Conservation (phyloP, 1,140 invertebrate genomes). For the Psilanteris sp. region DNA sequence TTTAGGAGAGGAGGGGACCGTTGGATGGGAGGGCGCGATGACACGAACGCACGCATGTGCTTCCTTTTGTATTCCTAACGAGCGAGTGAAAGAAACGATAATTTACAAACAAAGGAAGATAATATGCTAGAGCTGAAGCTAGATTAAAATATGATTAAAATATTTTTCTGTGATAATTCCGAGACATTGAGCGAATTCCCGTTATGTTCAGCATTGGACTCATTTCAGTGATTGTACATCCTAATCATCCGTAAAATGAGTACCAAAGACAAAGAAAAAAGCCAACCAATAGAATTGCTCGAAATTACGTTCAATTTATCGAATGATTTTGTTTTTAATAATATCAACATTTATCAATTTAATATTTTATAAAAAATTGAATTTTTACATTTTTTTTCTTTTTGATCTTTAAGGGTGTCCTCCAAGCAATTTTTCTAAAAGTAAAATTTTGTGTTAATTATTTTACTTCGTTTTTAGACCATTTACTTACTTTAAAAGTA, state of each 20-base stretch:
- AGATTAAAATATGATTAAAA: slow-evolving; percentile 73
- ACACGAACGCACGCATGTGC: slow-evolving; percentile 42
- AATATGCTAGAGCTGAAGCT: slow-evolving; percentile 47
- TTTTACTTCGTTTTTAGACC: too few relatives aligned
- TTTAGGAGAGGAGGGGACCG: slow-evolving; percentile 18
- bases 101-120: slow-evolving; percentile 35
- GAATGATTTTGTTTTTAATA: too few relatives aligned
- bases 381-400: too few relatives aligned
- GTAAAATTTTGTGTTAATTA: too few relatives aligned
- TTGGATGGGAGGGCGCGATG: slow-evolving; percentile 47
- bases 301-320: too few relatives aligned
- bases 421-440: too few relatives aligned
- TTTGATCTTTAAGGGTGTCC: too few relatives aligned
- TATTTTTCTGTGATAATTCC: slow-evolving; percentile 79
- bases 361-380: too few relatives aligned
- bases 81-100: slow-evolving; percentile 30
- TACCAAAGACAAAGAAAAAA: slow-evolving; percentile 21
- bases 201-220: slow-evolving; percentile 54
- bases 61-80: slow-evolving; percentile 63
- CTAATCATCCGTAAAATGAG: too few relatives aligned
- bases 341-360: too few relatives aligned
- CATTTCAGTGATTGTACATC: slow-evolving; percentile 50
- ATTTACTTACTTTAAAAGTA: too few relatives aligned
- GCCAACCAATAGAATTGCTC: too few relatives aligned
- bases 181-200: slow-evolving; percentile 54